phyloP scores from a whole-genome alignment of 2,888 invertebrate species.

The Eristalis tenax region DNA sequence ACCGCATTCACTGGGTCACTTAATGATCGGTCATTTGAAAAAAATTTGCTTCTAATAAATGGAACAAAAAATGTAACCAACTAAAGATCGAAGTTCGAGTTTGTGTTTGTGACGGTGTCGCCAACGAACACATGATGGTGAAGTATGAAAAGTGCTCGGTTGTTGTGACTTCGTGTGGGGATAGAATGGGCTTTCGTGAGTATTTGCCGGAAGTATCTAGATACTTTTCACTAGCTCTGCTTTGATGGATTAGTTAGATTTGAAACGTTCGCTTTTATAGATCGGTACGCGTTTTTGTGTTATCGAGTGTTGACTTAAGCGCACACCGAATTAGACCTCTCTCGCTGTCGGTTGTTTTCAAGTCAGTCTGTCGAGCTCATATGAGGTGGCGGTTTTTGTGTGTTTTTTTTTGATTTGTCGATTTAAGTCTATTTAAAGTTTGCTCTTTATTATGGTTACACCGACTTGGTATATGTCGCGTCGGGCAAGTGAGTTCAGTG shows the following conservation, averaged over 20 bases:
- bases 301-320: conserved; percentile 13
- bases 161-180: background rate
- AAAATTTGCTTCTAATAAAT: conserved; percentile 24
- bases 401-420: background rate
- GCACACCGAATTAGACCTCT: conserved; percentile 6
- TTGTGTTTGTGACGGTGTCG: conserved; percentile 16
- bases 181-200: conserved; percentile 34
- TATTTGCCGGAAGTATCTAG: conserved; percentile 65
- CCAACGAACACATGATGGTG: conserved; percentile 1
- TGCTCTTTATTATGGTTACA: background rate
- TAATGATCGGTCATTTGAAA: conserved; percentile 41
- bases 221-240: conserved; percentile 20
- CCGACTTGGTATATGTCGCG: background rate
- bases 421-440: background rate
- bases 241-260: conserved; percentile 67
- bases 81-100: conserved; percentile 14
- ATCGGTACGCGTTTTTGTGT: conserved; percentile 13
- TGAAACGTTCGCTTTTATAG: conserved; percentile 45
- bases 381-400: background rate
- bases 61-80: conserved; percentile 30
- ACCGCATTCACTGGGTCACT: conserved; percentile 66
- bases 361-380: background rate
- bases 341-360: background rate
- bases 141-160: conserved; percentile 26
- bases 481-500: background rate